Conservation (phyloP, 2,797 vertebrate species). For the Clamator glandarius region DNA sequence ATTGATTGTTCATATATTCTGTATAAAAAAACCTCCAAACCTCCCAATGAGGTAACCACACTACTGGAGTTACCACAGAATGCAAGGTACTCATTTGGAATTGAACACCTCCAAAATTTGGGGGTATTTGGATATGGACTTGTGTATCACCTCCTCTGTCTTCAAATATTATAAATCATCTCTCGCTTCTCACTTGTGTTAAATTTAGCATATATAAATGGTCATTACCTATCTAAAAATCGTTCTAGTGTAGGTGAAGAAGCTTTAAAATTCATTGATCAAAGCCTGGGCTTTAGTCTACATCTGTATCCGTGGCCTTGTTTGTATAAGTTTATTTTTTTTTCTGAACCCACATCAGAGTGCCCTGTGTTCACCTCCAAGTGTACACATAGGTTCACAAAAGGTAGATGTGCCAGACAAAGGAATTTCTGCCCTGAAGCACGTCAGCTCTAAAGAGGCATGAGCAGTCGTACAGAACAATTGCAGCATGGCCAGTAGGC, state of each 20-base stretch:
- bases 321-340: not conserved
- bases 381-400: not conserved
- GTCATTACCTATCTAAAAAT: not conserved
- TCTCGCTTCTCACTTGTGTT: not conserved
- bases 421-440: constrained; percentile 54
- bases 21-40: not conserved
- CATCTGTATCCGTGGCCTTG: not conserved
- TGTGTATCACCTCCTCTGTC: not conserved
- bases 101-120: not conserved
- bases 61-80: not conserved
- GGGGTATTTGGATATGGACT: not conserved
- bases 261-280: not conserved
- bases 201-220: not conserved
- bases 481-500: constrained; percentile 42
- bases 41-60: not conserved
- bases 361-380: not conserved
- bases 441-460: constrained; percentile 30
- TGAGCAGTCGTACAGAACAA: constrained; percentile 49
- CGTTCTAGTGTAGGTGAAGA: not conserved
- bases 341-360: not conserved
- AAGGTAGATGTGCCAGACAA: constrained; percentile 53
- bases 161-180: not conserved
- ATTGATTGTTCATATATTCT: not conserved
- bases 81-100: not conserved
- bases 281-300: not conserved